Evolutionary conservation across 2,113 vertebrate species (phyloP).

Genomic region (Bucco capensis): DNA sequence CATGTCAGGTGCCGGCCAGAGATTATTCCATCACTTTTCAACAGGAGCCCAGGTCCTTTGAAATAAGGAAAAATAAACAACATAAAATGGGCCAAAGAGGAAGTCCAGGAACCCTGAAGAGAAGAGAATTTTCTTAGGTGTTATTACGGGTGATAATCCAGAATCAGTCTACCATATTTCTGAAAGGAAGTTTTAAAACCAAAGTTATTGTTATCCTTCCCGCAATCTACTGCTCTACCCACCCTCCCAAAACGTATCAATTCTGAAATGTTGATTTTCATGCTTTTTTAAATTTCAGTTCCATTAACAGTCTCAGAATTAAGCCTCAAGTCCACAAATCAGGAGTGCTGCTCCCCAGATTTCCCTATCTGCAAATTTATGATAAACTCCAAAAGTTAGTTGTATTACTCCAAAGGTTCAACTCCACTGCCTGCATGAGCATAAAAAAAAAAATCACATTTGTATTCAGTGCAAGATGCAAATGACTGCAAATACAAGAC

Average conservation of each 20-base stretch:
- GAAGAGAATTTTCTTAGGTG: conserved; percentile 10
- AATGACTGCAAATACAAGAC: background rate
- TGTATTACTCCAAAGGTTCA: background rate
- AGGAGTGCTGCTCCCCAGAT: background rate
- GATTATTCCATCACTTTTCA: conserved; percentile 64
- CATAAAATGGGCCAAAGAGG: conserved; percentile 49
- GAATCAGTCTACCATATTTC: background rate
- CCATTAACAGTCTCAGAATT: background rate
- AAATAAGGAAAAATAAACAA: conserved; percentile 72
- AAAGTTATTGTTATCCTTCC: background rate
- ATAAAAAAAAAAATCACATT: background rate
- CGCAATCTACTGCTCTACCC: background rate
- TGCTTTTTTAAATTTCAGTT: background rate
- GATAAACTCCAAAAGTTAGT: background rate
- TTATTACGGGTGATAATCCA: background rate
- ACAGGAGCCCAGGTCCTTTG: conserved; percentile 68
- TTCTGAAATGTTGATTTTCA: background rate
- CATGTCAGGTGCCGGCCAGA: conserved; percentile 60
- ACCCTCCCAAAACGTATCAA: background rate
- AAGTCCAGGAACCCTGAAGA: conserved; percentile 26
- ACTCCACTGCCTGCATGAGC: background rate
- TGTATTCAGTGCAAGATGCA: background rate
- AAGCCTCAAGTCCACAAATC: background rate
- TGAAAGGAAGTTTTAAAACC: background rate
- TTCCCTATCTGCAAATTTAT: background rate